Percentiles rank a stretch among this genome's conserved stretches.
Conservation (phyloP, 2,113 vertebrate species). For the Sitta europaea region DNA sequence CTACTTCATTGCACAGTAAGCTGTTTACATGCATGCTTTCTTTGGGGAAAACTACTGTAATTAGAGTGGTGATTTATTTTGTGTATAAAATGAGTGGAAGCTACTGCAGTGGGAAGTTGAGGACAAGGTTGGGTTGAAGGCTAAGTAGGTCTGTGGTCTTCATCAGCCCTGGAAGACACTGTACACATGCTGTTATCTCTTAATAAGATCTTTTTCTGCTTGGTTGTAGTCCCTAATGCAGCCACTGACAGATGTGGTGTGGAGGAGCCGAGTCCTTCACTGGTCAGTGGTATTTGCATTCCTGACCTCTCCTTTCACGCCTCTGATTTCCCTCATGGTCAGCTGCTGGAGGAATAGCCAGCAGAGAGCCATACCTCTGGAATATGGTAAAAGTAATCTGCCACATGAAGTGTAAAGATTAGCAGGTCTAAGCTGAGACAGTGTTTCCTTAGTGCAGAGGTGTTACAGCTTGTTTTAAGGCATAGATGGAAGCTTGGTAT, state of each 20-base stretch:
- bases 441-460: background rate
- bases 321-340: background rate
- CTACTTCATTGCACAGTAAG: background rate
- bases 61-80: background rate
- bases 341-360: background rate
- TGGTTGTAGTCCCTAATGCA: background rate
- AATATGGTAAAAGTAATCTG: background rate
- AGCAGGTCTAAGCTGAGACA: background rate
- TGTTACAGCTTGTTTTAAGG: background rate
- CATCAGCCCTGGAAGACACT: background rate
- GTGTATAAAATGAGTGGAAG: background rate
- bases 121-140: background rate
- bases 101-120: background rate
- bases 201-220: background rate
- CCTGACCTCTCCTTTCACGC: background rate
- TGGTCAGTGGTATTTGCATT: background rate
- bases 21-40: background rate
- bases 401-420: background rate
- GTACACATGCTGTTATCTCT: background rate
- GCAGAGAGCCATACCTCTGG: background rate
- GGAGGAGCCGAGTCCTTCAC: background rate
- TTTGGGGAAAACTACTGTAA: background rate
- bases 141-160: background rate
- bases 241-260: accelerated
- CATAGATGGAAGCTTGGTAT: background rate